A percentile compares a stretch with the other conserved stretches of the same genome.
Evolutionary conservation across 2,888 invertebrate genomes (phyloP).

Genomic region (Crocallis elinguaria): DNA sequence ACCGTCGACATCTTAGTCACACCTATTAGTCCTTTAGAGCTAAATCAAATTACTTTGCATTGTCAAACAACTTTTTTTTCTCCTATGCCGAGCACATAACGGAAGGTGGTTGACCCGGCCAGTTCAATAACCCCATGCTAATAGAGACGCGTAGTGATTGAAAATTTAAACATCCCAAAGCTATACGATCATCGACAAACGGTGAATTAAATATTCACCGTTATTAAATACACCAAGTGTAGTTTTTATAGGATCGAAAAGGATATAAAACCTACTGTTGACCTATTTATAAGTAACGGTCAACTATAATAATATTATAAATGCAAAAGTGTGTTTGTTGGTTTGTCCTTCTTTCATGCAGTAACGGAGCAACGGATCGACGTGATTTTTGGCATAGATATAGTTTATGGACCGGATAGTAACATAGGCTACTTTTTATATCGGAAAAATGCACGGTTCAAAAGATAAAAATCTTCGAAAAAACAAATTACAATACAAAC

Average conservation of each 20-base stretch:
- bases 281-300: conserved; percentile 1
- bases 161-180: conserved; percentile 13
- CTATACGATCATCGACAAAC: conserved; percentile 11
- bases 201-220: conserved; percentile 11
- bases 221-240: conserved; percentile 1
- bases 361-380: too few relatives aligned
- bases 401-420: too few relatives aligned
- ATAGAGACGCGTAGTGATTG: conserved; percentile 23
- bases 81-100: conserved; percentile 10
- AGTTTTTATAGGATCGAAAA: neutral
- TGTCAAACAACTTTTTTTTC: conserved; percentile 31
- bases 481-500: too few relatives aligned
- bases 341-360: too few relatives aligned
- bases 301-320: too few relatives aligned
- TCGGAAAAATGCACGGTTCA: too few relatives aligned
- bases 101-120: conserved; percentile 37
- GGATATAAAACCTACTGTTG: neutral
- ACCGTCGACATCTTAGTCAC: neutral
- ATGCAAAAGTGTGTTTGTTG: too few relatives aligned
- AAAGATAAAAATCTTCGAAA: too few relatives aligned
- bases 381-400: too few relatives aligned
- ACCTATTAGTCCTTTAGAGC: conserved; percentile 13
- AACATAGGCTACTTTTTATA: too few relatives aligned
- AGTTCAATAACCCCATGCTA: conserved; percentile 40
- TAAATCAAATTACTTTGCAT: conserved; percentile 24